phyloP scores from a whole-genome alignment of 2,113 vertebrate genomes.

The Rhineura floridana region DNA sequence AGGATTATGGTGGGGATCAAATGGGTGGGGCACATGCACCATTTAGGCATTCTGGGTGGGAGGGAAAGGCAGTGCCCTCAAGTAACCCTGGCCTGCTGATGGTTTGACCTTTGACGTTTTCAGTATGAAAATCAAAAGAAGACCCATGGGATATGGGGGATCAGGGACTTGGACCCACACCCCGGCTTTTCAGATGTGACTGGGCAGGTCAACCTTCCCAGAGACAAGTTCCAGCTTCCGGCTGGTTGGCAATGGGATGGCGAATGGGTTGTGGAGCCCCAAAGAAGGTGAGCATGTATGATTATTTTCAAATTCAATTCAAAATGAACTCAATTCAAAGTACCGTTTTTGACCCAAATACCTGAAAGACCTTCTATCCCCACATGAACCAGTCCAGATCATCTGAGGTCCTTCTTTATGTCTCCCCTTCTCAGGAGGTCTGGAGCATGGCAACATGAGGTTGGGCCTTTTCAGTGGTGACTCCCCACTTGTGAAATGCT shows the following conservation, averaged over 20 bases:
- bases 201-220: slow-evolving; percentile 55
- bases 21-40: background rate
- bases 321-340: background rate
- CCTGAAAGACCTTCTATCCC: no score
- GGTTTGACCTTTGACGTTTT: background rate
- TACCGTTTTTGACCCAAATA: no score
- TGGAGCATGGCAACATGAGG: no score
- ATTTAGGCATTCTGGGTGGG: background rate
- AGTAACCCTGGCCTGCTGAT: background rate
- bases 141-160: slow-evolving; percentile 66
- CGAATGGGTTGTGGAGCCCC: slow-evolving; percentile 71
- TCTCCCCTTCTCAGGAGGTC: no score
- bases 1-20: background rate
- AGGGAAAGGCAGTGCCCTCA: background rate
- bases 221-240: slow-evolving; percentile 59
- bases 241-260: slow-evolving; percentile 72
- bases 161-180: slow-evolving; percentile 42
- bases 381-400: no score
- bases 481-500: no score
- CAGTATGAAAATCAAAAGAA: slow-evolving; percentile 77
- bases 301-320: background rate
- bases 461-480: no score
- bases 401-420: no score
- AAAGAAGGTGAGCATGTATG: slow-evolving; percentile 64
- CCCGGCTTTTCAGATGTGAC: slow-evolving; percentile 67